Evolutionary conservation across 1,140 invertebrate genomes (phyloP).

Genomic region (Eulimnadia texana): DNA sequence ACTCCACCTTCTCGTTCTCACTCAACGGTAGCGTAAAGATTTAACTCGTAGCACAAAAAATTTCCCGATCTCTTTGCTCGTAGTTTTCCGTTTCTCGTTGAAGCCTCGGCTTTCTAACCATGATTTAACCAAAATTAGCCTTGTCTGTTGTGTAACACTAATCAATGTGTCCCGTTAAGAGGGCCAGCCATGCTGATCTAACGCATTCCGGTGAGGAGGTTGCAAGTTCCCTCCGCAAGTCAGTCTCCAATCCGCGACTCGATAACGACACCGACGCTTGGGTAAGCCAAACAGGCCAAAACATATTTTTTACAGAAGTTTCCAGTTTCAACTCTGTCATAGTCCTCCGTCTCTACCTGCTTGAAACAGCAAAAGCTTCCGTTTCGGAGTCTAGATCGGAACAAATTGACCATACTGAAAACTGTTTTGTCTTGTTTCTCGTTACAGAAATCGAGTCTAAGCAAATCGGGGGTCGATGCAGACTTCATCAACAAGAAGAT

Average conservation of each 20-base stretch:
- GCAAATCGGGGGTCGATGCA: neutral
- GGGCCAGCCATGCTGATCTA: neutral
- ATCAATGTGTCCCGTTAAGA: neutral
- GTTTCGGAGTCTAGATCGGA: neutral
- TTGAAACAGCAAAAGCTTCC: neutral
- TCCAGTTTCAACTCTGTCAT: no score
- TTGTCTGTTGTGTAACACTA: neutral
- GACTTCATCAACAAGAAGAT: conserved; percentile 22
- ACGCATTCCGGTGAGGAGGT: neutral
- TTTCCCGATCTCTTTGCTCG: no score
- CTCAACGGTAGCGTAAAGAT: neutral
- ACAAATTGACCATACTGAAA: neutral
- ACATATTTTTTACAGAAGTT: neutral
- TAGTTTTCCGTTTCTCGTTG: no score
- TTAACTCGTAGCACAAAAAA: no score
- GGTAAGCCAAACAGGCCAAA: neutral
- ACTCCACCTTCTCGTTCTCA: neutral
- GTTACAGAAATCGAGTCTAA: neutral
- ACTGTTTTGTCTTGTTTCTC: neutral
- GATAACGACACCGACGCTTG: neutral
- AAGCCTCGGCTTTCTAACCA: no score
- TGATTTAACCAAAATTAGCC: no score
- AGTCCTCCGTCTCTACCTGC: no score
- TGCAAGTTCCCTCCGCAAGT: neutral
- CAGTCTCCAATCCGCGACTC: neutral